These are phyloP conservation scores for Mustela lutreola DNA, from an alignment of 2,113 vertebrate genomes.

Conservation along the genomic window DNA sequence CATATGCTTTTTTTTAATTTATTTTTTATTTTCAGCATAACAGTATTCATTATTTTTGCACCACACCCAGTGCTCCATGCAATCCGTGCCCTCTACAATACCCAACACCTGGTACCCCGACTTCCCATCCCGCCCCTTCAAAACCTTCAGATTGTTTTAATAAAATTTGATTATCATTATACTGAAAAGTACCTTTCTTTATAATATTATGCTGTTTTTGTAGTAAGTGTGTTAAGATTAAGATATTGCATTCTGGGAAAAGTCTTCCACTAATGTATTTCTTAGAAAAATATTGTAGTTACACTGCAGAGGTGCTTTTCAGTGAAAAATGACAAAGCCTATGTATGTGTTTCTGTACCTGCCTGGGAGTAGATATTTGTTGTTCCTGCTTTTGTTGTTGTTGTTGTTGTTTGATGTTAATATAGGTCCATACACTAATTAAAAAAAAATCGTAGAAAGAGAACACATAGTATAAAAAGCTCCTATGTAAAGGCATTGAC, in stretches of 20 bases:
- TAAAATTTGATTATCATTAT: not conserved
- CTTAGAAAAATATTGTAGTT: slow-evolving; percentile 5
- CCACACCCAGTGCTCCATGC: no score
- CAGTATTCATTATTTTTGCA: no score
- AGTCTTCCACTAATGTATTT: not conserved
- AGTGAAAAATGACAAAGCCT: slow-evolving; percentile 34
- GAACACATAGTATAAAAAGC: not conserved
- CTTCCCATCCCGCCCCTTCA: no score
- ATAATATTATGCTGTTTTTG: not conserved
- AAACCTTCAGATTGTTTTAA: not conserved
- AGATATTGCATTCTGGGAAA: not conserved
- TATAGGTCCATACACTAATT: not conserved
- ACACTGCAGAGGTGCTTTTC: not conserved
- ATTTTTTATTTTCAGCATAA: no score
- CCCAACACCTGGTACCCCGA: no score
- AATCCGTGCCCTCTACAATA: no score
- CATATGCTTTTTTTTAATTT: not conserved
- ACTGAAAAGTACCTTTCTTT: not conserved
- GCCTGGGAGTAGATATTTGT: not conserved
- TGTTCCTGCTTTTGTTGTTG: not conserved
- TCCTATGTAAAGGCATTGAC: not conserved
- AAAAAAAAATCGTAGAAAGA: not conserved
- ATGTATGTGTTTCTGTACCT: not conserved
- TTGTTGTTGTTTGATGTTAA: not conserved
- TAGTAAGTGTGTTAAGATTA: not conserved